A percentile compares a stretch with the other conserved stretches of the same genome.
These are phyloP conservation scores for Thalassophryne amazonica DNA, from an alignment of 2,797 vertebrate genomes.

Conservation along the genomic window DNA sequence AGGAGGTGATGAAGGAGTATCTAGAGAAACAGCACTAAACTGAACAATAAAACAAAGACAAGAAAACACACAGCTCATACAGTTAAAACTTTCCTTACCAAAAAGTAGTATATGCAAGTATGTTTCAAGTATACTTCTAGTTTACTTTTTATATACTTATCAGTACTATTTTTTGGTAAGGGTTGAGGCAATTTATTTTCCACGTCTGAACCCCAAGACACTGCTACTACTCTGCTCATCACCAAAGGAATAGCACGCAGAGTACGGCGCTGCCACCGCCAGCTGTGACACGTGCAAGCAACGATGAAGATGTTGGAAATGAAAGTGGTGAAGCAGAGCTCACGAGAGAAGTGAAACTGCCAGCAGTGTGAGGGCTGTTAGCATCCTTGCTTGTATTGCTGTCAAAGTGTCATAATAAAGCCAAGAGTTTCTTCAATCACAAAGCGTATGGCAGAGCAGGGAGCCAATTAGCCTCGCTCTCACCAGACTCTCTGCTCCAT, in stretches of 20 bases:
- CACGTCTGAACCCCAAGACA: conserved; percentile 47
- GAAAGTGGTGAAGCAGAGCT: conserved; percentile 10
- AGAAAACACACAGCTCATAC: conserved; percentile 47
- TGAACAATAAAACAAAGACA: conserved; percentile 26
- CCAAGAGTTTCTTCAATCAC: conserved; percentile 52
- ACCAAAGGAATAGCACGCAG: conserved; percentile 56
- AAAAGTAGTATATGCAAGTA: too few species aligned
- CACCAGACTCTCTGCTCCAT: conserved; percentile 55
- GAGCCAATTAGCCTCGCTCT: conserved; percentile 70
- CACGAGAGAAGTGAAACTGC: conserved; percentile 19
- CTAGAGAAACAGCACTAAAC: conserved; percentile 12
- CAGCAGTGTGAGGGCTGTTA: conserved; percentile 39
- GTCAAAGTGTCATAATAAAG: conserved; percentile 63
- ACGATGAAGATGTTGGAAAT: conserved; percentile 26
- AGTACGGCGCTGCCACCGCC: conserved; percentile 44
- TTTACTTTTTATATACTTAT: too few species aligned
- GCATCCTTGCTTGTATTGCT: conserved; percentile 43
- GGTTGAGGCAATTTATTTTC: conserved; percentile 63
- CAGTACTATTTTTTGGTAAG: too few species aligned
- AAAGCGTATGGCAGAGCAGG: conserved; percentile 33
- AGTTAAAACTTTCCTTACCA: too few species aligned
- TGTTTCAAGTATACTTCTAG: too few species aligned
- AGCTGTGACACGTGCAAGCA: conserved; percentile 28
- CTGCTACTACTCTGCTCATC: conserved; percentile 36
- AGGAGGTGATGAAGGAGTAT: background rate